Evolutionary conservation across 2,888 invertebrate genomes (phyloP).

Genomic region (Melinaea marsaeus): DNA sequence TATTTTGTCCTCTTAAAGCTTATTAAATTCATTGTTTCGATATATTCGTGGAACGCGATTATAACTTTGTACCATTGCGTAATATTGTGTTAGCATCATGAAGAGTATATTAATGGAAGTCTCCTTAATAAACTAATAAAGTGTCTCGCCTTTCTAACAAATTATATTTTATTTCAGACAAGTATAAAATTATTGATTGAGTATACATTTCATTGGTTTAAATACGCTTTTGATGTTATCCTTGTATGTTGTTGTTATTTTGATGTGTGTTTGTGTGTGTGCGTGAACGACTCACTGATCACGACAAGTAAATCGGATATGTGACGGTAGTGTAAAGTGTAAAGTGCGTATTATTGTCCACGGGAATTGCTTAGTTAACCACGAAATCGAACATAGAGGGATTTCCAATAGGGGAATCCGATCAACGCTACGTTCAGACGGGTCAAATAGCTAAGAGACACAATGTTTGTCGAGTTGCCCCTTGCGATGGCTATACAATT

Average conservation of each 20-base stretch:
- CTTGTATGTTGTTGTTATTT: neutral
- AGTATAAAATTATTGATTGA: constrained; percentile 2
- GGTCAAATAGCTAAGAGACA: constrained; percentile 57
- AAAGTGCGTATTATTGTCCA: constrained; percentile 36
- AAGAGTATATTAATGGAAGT: neutral
- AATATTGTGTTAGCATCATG: neutral
- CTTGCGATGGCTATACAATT: neutral
- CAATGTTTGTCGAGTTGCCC: constrained; percentile 15
- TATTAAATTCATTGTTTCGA: constrained; percentile 27
- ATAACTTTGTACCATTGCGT: constrained; percentile 9
- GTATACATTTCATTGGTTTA: neutral
- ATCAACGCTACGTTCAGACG: constrained; percentile 59
- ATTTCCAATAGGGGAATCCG: constrained; percentile 64
- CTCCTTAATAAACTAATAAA: neutral
- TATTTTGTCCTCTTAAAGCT: constrained; percentile 39
- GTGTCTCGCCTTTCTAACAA: no score
- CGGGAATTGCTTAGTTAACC: constrained; percentile 58
- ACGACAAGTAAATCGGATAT: constrained; percentile 1
- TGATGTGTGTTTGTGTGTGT: constrained; percentile 5
- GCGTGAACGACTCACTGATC: constrained; percentile 1
- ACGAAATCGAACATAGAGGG: constrained; percentile 50
- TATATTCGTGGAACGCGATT: constrained; percentile 5
- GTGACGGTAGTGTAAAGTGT: neutral
- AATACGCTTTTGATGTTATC: neutral
- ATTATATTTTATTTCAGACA: no score